Conservation (phyloP, 2,888 invertebrate species). For the Tromatobia lineatoria region DNA sequence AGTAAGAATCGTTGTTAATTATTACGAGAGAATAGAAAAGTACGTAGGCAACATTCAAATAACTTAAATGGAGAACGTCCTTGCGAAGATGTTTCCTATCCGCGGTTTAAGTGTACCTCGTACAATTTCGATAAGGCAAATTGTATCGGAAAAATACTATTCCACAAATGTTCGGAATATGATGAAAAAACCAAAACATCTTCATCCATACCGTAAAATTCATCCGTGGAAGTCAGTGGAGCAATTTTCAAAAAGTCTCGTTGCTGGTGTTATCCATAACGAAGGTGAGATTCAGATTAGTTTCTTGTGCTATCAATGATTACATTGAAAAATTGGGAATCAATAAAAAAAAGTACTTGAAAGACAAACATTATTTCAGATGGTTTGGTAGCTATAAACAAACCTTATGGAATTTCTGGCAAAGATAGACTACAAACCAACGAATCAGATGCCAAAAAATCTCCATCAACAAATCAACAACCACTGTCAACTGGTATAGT, state of each 20-base stretch:
- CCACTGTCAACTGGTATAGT: slow-evolving; percentile 50
- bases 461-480: not conserved
- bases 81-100: not conserved
- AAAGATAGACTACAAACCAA: not conserved
- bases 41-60: not conserved
- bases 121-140: not conserved
- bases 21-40: not conserved
- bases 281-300: slow-evolving; percentile 67
- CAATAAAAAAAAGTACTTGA: not conserved
- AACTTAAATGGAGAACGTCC: not conserved
- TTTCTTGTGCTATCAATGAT: not conserved
- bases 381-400: slow-evolving; percentile 80
- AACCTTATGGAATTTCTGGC: slow-evolving; percentile 82
- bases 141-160: not conserved
- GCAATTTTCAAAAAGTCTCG: slow-evolving; percentile 68
- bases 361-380: slow-evolving; percentile 68
- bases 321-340: not conserved
- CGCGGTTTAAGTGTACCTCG: not conserved
- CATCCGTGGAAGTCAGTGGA: slow-evolving; percentile 77
- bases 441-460: not conserved
- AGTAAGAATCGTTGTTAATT: not conserved
- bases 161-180: not conserved
- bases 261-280: slow-evolving; percentile 71
- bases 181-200: slow-evolving; percentile 17
- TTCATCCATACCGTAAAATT: slow-evolving; percentile 75